Evolutionary conservation across 1,140 invertebrate species (phyloP), one percentile per base, ranked within the genome.

Genomic region (Drosophila sp.): DNA sequence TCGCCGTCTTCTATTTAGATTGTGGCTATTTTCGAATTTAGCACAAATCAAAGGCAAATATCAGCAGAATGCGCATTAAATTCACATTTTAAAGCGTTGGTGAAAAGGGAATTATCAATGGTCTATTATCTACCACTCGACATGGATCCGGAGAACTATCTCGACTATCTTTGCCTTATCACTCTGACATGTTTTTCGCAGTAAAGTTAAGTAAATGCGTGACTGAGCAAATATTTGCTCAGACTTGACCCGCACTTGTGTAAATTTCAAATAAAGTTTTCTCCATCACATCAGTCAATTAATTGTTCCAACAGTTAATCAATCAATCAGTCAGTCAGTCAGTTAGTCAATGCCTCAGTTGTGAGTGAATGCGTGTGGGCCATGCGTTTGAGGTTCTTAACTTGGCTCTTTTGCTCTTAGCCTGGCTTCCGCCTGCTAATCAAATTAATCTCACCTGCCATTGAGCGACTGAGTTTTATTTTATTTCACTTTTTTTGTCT

Each of bases 401-500:
- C 57, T 36, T 38, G 64, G 34, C 14, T 38, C 14, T 38, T 56
- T 65, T 65, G 48, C 18, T 46, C 50, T 45, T 59, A 21, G 54
- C 50, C 51, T 45, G 56, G 70, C 76, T 87, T 86, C 82, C 82
- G 82, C 82, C 78, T 78, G 83, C 75, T 82, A 86, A 86, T 87
- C 81, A 82, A 87, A 82, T 78, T 76, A 78, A 72, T 72, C 46
- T 32, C 80, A 62, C 64, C 51, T 63, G 9, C 18, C 50, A 48
- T 8, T 56, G 40, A 56, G 79, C 54, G 50, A 48, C 40, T 62
- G 38, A 56, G 29, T 59, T 16, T 59, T 36, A 46, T 58, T 25
- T 40, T 58, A 38, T 75, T 58, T 61, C n/a, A n/a, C n/a, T n/a
- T n/a, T n/a, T n/a, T n/a, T n/a, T n/a, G n/a, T n/a, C n/a, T 21